Conservation (phyloP, 2,797 vertebrate species). For the Huso huso region DNA sequence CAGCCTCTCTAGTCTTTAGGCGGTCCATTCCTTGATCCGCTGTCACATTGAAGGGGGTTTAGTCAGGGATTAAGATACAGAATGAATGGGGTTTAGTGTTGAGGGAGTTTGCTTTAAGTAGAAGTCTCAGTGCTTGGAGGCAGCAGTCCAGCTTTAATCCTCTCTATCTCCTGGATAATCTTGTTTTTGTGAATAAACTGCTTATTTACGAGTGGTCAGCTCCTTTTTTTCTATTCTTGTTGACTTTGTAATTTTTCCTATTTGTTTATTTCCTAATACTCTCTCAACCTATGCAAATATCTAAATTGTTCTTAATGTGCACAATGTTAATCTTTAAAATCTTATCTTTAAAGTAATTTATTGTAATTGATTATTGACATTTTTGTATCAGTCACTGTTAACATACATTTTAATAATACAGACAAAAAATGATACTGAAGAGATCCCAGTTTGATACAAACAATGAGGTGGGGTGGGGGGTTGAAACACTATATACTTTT, state of each 20-base stretch:
- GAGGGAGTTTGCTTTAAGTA: conserved; percentile 25
- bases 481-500: too few relatives aligned
- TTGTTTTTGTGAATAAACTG: conserved; percentile 46
- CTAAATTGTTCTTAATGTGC: background rate
- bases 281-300: conserved; percentile 20
- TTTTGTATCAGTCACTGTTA: too few relatives aligned
- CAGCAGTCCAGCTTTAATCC: conserved; percentile 55
- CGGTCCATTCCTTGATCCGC: conserved; percentile 11
- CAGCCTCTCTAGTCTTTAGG: conserved; percentile 19
- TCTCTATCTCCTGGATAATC: conserved; percentile 55
- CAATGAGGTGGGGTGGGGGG: too few relatives aligned
- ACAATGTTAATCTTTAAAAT: too few relatives aligned
- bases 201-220: conserved; percentile 35
- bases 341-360: too few relatives aligned
- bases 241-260: conserved; percentile 18
- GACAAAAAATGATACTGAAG: too few relatives aligned
- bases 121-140: conserved; percentile 48
- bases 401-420: too few relatives aligned
- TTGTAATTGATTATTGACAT: too few relatives aligned
- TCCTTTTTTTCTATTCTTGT: conserved; percentile 29
- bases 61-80: conserved; percentile 60
- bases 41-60: conserved; percentile 6
- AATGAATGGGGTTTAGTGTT: conserved; percentile 51
- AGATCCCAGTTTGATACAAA: too few relatives aligned
- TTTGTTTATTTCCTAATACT: conserved; percentile 33